phyloP scores from a whole-genome alignment of 2,797 vertebrate genomes.

The Manis javanica region DNA sequence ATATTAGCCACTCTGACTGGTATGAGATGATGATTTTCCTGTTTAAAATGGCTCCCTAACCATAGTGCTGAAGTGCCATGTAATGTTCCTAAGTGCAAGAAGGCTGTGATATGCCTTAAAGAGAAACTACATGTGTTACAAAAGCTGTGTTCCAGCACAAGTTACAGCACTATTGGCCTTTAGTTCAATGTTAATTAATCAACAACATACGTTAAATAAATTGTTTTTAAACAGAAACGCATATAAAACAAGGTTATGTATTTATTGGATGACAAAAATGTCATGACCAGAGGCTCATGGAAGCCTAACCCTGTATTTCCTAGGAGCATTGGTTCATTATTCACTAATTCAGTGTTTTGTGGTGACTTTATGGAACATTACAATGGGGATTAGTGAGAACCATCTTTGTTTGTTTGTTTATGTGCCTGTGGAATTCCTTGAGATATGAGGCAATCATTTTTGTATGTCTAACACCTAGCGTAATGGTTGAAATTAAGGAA shows the following conservation, averaged over 20 bases:
- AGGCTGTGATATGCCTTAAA: background rate
- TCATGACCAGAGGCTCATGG: background rate
- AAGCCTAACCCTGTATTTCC: background rate
- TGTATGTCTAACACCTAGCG: background rate
- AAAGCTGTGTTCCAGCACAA: background rate
- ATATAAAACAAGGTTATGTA: background rate
- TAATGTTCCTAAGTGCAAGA: background rate
- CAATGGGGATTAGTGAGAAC: background rate
- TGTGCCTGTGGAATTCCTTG: slow-evolving; percentile 33
- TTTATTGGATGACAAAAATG: background rate
- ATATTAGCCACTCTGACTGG: too few relatives aligned
- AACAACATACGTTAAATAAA: background rate
- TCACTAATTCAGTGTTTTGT: background rate
- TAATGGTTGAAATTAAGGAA: background rate
- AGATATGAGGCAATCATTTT: background rate
- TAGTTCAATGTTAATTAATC: background rate
- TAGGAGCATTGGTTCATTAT: background rate
- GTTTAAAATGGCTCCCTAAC: background rate
- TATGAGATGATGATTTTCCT: too few relatives aligned
- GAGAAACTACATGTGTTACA: background rate
- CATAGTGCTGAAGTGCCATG: background rate
- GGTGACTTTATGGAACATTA: background rate
- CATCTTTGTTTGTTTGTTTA: background rate
- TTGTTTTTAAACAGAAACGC: background rate
- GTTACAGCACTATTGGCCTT: background rate